A percentile compares a stretch with the other conserved stretches of the same genome.
These are phyloP conservation scores for Propsilocerus akamusi DNA, from an alignment of 1,140 invertebrate genomes.

Conservation along the genomic window DNA sequence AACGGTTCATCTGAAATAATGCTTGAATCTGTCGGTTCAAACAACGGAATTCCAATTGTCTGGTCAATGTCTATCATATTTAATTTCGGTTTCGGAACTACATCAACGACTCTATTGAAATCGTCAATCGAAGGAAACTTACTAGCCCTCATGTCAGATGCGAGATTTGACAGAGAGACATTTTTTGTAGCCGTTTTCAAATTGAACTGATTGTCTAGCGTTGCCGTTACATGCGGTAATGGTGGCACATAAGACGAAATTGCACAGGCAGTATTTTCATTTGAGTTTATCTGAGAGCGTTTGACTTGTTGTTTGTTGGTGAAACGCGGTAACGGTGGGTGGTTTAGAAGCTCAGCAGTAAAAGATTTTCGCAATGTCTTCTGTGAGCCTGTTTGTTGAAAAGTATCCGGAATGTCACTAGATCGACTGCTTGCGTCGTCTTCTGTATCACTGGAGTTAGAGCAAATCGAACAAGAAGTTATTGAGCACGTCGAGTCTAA, in stretches of 20 bases:
- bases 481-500: slow-evolving; percentile 34
- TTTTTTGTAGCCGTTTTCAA: slow-evolving; percentile 9
- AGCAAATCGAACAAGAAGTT: not conserved
- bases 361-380: not conserved
- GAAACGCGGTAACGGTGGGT: not conserved
- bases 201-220: slow-evolving; percentile 27
- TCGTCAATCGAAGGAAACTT: not conserved
- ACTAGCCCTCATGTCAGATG: no score
- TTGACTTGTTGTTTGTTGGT: no score
- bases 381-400: no score
- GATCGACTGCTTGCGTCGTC: not conserved
- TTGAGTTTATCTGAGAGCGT: no score
- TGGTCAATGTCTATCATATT: slow-evolving; percentile 13
- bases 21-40: not conserved
- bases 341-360: not conserved
- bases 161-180: no score
- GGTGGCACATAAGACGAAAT: no score
- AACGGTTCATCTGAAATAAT: not conserved
- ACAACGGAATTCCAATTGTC: slow-evolving; percentile 15
- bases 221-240: slow-evolving; percentile 30
- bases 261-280: no score
- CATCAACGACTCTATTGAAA: not conserved
- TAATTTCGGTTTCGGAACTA: not conserved
- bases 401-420: no score
- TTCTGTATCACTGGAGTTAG: not conserved